Base-by-base conservation (phyloP, 2,888 invertebrate species). In the Trilocha varians region DNA sequence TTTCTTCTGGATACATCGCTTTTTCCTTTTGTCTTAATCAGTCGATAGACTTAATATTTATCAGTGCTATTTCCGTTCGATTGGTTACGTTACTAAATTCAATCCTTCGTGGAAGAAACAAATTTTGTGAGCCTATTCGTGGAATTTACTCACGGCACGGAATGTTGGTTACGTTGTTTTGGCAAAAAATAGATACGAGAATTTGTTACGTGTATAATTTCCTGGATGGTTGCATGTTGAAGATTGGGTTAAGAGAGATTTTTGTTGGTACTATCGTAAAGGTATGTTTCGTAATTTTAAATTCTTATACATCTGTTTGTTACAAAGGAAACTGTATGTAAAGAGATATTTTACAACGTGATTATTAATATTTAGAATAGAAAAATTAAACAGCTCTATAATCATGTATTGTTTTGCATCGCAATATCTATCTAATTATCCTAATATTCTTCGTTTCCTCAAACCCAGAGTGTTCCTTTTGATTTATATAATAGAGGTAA, bases 61-160 rank as follows among this genome's bases (percentile, higher is more conserved):
- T 25, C 11, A 9, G 25, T 25, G 38, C 32, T 16, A 38, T 38
- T 38, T 33, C 38, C 38, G 38, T 15, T 38, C 15, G 15, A 32
- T 16, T 5, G 32, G 14, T 6, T 15, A 16, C 11, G n/a, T 25
- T 38, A 32, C 16, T 38, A 9, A 15, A 32, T 32, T 38, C 32
- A 14, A 38, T 56, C 54, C 52, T 64, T 62, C 64, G 44, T 32
- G 50, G 60, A 62, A 62, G 41, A 47, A 49, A 50, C 47, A 47
- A 53, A 57, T 52, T 51, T 53, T 50, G 50, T 40, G 45, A 36
- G 43, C 45, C 44, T 41, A 39, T 61, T 64, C 62, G 46, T 47
- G 46, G 64, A 62, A 63, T 38, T 45, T 49, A 52, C 58, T 52
- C 48, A 40, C 39, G 50, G 51, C 43, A 55, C 48, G 50, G 49